Base-by-base conservation (phyloP, 2,113 vertebrate species). In the Delphinus delphis region DNA sequence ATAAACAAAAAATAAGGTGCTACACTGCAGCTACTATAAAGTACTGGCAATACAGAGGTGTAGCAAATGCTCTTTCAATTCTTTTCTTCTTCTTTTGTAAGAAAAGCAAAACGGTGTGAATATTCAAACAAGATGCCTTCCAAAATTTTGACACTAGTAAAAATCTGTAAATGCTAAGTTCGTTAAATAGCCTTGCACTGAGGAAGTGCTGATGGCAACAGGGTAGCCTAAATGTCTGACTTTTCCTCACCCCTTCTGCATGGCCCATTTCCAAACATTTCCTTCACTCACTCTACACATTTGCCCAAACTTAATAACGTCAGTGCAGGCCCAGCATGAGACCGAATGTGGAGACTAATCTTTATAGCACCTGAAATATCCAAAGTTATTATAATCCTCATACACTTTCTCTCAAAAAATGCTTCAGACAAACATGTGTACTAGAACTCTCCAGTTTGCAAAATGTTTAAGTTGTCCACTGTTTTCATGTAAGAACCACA, bases 1-100 rank as follows among this genome's bases (percentile, higher is more conserved):
- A 98, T 96, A 98, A 98, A 90, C 38, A 68, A 68, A 95, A 93
- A 97, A 76, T 20, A 92, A 95, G 86, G 47, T 93, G 76, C 81
- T 96, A 82, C 67, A 93, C 91, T 31, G 81, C n/a, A 89, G 44
- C 88, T 93, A 38, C 93, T 95, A 41, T 95, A 96, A 41, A 95
- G 65, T 58, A 88, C 88, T 91, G 60, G 83, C 53, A 88, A 62
- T 5, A 18, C 55, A 41, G 65, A 81, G 1, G 85, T 62, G 36
- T 18, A 88, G 90, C 36, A 92, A 77, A 84, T 63, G 13, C 31
- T 70, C 70, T 55, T 89, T 76, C 41, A 8, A 9, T 74, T 83
- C 11, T 50, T 62, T 23, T 63, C 17, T 53, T 3, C 12, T 36
- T 1, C 33, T 81, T 81, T 68, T 25, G 50, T 76, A 20, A 94